phyloP scores from a whole-genome alignment of 2,888 invertebrate genomes.

The Physocephala rufipes region DNA sequence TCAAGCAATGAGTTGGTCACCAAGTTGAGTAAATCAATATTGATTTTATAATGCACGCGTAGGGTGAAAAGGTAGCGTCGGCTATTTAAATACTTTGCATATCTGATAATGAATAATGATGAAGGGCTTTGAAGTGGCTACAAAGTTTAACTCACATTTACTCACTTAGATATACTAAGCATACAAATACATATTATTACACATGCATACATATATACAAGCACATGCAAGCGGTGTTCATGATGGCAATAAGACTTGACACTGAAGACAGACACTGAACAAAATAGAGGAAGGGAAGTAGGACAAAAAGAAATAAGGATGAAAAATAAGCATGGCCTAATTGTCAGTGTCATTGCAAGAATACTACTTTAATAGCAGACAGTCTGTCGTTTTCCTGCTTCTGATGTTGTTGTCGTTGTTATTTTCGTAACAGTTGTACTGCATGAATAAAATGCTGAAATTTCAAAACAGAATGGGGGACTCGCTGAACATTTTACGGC shows the following conservation, averaged over 20 bases:
- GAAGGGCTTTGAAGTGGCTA: neutral
- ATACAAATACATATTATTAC: too few species aligned
- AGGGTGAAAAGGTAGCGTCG: neutral
- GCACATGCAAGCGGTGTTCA: neutral
- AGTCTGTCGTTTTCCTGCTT: too few species aligned
- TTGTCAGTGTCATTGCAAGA: too few species aligned
- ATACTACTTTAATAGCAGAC: too few species aligned
- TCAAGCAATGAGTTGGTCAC: neutral
- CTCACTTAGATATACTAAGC: conserved; percentile 19
- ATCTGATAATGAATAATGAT: neutral
- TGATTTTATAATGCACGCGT: neutral
- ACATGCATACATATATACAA: too few species aligned
- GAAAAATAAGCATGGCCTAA: too few species aligned
- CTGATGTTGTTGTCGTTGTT: too few species aligned
- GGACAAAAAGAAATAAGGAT: too few species aligned
- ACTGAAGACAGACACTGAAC: too few species aligned
- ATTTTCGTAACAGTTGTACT: too few species aligned
- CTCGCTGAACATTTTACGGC: neutral
- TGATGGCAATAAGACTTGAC: neutral
- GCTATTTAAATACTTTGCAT: neutral
- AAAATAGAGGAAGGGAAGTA: too few species aligned
- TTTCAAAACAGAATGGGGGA: neutral
- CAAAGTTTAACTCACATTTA: conserved; percentile 30
- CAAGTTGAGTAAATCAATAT: conserved; percentile 8
- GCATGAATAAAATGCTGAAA: neutral